Evolutionary conservation across 2,113 vertebrate species (phyloP).

Genomic region (Actenoides hombroni): DNA sequence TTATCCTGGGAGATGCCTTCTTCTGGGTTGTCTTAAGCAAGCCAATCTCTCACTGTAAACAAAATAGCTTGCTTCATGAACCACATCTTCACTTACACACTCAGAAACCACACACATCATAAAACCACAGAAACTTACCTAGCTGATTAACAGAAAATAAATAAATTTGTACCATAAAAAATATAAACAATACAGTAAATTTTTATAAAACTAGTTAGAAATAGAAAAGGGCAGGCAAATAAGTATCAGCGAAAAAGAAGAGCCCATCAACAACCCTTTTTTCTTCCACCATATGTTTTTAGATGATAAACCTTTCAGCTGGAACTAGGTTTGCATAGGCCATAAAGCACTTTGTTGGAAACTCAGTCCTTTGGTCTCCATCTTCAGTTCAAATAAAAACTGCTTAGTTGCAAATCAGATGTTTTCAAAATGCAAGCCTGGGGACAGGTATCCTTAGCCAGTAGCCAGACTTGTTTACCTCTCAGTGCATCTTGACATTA

Average conservation of each 20-base stretch:
- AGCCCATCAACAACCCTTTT: background rate
- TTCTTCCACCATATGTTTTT: background rate
- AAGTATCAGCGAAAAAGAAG: background rate
- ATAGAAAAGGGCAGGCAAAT: background rate
- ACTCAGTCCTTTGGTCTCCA: background rate
- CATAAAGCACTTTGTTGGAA: background rate
- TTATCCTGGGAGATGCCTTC: background rate
- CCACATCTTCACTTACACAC: background rate
- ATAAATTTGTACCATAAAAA: background rate
- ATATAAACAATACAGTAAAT: background rate
- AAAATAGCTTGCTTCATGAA: background rate
- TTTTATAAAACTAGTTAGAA: background rate
- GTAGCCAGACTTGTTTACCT: slow-evolving; percentile 40
- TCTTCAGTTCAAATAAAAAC: background rate
- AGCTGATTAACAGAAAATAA: background rate
- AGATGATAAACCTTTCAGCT: background rate
- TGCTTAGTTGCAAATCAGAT: background rate
- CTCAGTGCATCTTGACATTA: slow-evolving; percentile 40
- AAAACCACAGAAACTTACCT: background rate
- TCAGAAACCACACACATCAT: background rate
- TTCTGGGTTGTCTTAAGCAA: background rate
- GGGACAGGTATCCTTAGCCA: background rate
- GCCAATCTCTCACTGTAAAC: background rate
- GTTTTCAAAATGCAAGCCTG: background rate
- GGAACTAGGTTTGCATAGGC: background rate